Conservation (phyloP, 2,888 invertebrate species). For the Eugnorisma glareosa region DNA sequence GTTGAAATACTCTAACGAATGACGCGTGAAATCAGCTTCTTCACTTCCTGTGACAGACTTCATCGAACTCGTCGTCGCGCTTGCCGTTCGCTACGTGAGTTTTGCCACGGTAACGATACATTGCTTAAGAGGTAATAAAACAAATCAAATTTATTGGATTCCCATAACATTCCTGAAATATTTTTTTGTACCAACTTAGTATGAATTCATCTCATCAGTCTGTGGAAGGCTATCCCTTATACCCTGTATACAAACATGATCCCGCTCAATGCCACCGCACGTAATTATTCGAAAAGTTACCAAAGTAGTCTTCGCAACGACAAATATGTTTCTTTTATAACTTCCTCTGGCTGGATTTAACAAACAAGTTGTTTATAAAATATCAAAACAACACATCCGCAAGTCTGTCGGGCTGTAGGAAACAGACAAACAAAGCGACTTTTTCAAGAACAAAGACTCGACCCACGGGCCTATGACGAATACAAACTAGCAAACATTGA, state of each 20-base stretch:
- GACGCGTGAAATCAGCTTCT: too few relatives aligned
- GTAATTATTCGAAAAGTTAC: conserved; percentile 54
- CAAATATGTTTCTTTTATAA: conserved; percentile 61
- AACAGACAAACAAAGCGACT: conserved; percentile 80
- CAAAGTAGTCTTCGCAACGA: conserved; percentile 31
- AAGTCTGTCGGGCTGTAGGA: conserved; percentile 71
- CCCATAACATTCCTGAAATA: too few relatives aligned
- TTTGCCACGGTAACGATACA: too few relatives aligned
- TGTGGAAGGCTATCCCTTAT: too few relatives aligned
- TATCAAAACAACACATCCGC: conserved; percentile 76
- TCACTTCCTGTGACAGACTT: too few relatives aligned
- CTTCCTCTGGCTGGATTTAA: conserved; percentile 53
- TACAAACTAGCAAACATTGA: conserved; percentile 70
- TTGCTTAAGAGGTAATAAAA: too few relatives aligned
- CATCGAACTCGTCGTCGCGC: too few relatives aligned
- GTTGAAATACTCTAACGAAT: too few relatives aligned
- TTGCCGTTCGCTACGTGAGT: too few relatives aligned
- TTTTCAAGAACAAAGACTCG: conserved; percentile 81
- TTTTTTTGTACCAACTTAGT: too few relatives aligned
- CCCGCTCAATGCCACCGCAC: conserved; percentile 30
- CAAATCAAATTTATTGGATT: too few relatives aligned
- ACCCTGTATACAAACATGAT: conserved; percentile 14
- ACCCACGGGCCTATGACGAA: conserved; percentile 77
- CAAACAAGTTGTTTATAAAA: conserved; percentile 77
- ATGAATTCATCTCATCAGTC: too few relatives aligned